phyloP scores from a whole-genome alignment of 2,888 invertebrate species.

The Adineta ricciae region DNA sequence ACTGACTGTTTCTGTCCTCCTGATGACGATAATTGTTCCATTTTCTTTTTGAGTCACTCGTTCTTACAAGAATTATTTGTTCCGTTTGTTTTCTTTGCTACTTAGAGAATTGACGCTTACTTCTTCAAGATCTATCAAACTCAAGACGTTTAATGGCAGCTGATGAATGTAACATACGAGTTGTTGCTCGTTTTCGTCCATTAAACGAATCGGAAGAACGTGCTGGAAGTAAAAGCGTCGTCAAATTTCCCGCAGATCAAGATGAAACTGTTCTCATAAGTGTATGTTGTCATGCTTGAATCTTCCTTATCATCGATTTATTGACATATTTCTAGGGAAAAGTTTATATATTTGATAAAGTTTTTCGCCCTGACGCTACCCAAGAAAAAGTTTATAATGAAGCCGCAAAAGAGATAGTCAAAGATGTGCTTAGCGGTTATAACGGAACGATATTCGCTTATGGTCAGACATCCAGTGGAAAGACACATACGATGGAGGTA shows the following conservation, averaged over 20 bases:
- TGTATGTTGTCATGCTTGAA: background rate
- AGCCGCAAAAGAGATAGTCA: conserved; percentile 93
- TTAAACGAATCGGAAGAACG: conserved; percentile 90
- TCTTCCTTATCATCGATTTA: too few species aligned
- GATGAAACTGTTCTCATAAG: conserved; percentile 25
- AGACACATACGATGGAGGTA: conserved; percentile 99
- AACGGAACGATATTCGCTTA: conserved; percentile 99
- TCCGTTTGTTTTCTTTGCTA: too few species aligned
- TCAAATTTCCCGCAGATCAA: conserved; percentile 76
- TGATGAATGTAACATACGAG: conserved; percentile 57
- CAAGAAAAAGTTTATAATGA: conserved; percentile 98
- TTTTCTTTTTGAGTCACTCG: too few species aligned
- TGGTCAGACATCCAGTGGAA: conserved; percentile 97
- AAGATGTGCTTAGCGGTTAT: conserved; percentile 90
- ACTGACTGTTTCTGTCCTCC: too few species aligned
- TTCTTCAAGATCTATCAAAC: too few species aligned
- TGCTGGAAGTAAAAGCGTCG: conserved; percentile 87
- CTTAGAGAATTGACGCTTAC: too few species aligned
- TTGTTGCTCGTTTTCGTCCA: conserved; percentile 92
- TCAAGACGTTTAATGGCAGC: conserved; percentile 22
- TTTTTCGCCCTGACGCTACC: conserved; percentile 94
- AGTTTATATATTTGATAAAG: conserved; percentile 96
- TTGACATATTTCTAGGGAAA: conserved; percentile 59
- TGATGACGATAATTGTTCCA: too few species aligned
- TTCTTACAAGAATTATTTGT: too few species aligned